These are phyloP conservation scores for Pseudocheirus occidentalis DNA, from an alignment of 2,797 vertebrate species.

Conservation along the genomic window DNA sequence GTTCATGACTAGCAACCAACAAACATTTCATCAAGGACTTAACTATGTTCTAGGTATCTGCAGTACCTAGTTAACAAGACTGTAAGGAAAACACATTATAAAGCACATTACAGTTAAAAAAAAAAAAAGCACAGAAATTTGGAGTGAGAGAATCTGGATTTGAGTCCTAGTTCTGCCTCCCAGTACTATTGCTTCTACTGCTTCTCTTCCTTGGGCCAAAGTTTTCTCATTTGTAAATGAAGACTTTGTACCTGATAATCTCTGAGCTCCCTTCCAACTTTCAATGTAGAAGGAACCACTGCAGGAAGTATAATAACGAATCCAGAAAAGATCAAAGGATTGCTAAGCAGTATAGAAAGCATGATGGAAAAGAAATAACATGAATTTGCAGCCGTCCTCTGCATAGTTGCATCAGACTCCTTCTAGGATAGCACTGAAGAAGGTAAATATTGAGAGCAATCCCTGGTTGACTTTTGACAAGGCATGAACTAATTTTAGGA, in stretches of 20 bases:
- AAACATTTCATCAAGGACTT: background rate
- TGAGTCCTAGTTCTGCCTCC: background rate
- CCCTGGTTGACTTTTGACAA: background rate
- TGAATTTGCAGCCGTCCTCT: background rate
- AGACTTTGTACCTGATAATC: background rate
- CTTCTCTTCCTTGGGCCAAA: background rate
- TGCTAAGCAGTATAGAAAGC: background rate
- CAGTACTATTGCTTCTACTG: background rate
- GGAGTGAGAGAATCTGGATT: background rate
- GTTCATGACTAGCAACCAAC: background rate
- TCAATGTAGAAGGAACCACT: background rate
- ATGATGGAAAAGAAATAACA: background rate
- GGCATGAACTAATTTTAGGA: background rate
- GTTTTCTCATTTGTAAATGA: constrained; percentile 11
- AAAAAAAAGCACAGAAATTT: background rate
- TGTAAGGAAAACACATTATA: background rate
- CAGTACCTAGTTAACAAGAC: background rate
- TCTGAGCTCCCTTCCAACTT: constrained; percentile 7
- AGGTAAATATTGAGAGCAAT: background rate
- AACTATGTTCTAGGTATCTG: background rate
- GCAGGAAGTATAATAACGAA: background rate
- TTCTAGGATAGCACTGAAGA: background rate
- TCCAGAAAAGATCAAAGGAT: background rate
- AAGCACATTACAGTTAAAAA: background rate
- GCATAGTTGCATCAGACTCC: background rate